Evolutionary conservation across 2,113 vertebrate genomes (phyloP), one percentile per base, ranked within the genome.

Genomic region (Pseudorhombus dupliciocellatus): DNA sequence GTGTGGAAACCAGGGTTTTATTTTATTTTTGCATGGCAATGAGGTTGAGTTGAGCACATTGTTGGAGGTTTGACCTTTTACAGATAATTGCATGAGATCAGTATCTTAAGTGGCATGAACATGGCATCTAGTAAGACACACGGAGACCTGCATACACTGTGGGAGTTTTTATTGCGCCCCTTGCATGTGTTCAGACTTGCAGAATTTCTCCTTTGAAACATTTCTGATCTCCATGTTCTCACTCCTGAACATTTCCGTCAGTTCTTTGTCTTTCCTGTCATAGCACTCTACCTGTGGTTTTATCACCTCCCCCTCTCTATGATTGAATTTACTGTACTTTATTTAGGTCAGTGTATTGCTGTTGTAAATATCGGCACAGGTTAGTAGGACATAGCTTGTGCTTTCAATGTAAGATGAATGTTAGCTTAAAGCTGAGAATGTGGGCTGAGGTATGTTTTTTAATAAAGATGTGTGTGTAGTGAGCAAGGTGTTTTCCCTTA

Each of bases 181-280:
- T 28, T 8, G 48, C 16, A 37, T 37, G 24, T 26, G 16, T 26
- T 24, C 28, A 66, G 21, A 56, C 30, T 2, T 20, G n/a, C 54
- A 11, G 5, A 57, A 56, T 56, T 80, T 66, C 62, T 48, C 64
- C 56, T 25, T 67, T 34, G 44, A 67, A 73, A 48, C 51, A 64
- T 60, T 77, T 77, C 64, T 80, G 40, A 61, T 70, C 73, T 89
- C 50, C 28, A 34, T 4, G 10, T 83, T 87, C 59, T 69, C n/a
- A 5, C 67, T 81, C 68, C 69, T 56, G 50, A 71, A 68, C 57
- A 70, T 70, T 75, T 71, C 40, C 59, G 64, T 60, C 63, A 40
- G 16, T 70, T 50, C 60, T 85, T 37, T 53, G 16, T 66, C 48
- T 75, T 80, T 70, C 44, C 71, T 75, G 55, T 77, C 59, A 11